Evolutionary conservation across 1,140 invertebrate species (phyloP), one percentile per base, ranked within the genome.

Genomic region (Drosophila tani): DNA sequence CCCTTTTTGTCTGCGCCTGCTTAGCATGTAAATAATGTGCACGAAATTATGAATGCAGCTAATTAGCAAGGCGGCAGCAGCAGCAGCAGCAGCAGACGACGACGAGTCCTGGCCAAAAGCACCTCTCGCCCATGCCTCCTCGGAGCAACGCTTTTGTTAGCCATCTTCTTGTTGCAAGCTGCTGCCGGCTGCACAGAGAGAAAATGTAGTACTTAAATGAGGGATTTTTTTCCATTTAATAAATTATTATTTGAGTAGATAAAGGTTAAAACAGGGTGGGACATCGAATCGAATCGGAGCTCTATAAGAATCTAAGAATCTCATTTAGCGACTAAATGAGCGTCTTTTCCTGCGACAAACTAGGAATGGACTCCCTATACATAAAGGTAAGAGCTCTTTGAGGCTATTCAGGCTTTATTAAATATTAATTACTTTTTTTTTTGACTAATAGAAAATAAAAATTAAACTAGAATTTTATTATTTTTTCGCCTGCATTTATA

Each of bases 21-120:
- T 90, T 90, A 90, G 81, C 79, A 90, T 90, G 85, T 90, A 90
- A 90, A 90, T 90, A 90, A 90, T 90, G 85, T 90, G 79, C 85
- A 79, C 75, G 66, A 81, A 90, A 90, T 90, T 90, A 90, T 90
- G 86, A 90, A 90, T 90, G 86, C 86, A 90, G 86, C 86, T 90
- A 90, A 90, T 90, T 90, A 90, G 86, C 69, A 74, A 32, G 66
- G 62, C 56, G 53, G 17, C 59, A 7, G 27, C 50, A 53, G 50
- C 32, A 32, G 29, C 32, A 32, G 32, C 32, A 32, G 32, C 14
- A n/a, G 49, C 24, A 15, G 55, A 38, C 51, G 46, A 53, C 49
- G 40, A 49, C 45, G 38, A 60, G 50, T 43, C 27, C 71, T 60
- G 66, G 24, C 40, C 51, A 55, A 55, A 53, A 35, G 51, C 50